These are phyloP conservation scores for Tyrophagus putrescentiae DNA, from an alignment of 1,140 invertebrate genomes.

Conservation along the genomic window DNA sequence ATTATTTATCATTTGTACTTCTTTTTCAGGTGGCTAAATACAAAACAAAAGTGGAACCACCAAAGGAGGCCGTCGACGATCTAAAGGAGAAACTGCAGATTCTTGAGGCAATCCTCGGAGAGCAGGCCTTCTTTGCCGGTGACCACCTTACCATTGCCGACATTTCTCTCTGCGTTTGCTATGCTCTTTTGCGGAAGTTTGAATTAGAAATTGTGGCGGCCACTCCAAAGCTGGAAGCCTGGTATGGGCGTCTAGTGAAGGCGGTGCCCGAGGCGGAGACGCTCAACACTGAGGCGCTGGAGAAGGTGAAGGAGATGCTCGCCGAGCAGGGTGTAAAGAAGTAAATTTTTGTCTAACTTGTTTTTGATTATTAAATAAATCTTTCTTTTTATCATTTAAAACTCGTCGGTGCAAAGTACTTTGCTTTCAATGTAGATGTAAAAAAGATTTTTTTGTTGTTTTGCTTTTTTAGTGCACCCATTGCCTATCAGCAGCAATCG, in stretches of 20 bases:
- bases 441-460: no score
- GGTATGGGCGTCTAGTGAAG: not conserved
- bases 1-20: not conserved
- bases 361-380: no score
- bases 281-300: not conserved
- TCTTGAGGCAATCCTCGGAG: slow-evolving; percentile 14
- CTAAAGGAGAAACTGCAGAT: not conserved
- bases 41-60: not conserved
- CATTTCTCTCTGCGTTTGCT: slow-evolving; percentile 29
- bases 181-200: slow-evolving; percentile 17
- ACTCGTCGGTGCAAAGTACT: no score
- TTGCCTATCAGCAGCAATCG: no score
- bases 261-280: not conserved
- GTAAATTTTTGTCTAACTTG: no score
- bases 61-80: not conserved
- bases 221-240: not conserved
- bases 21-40: slow-evolving; percentile 1
- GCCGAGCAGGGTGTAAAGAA: no score
- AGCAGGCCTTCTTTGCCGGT: slow-evolving; percentile 34
- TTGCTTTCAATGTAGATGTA: no score
- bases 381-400: no score
- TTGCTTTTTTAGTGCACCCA: no score
- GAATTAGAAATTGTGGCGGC: no score
- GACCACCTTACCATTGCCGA: slow-evolving; percentile 51
- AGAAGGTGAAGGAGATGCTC: not conserved